Evolutionary conservation across 1,140 invertebrate genomes (phyloP), one percentile per base, ranked within the genome.

Genomic region (Drosophila parabipectinata): DNA sequence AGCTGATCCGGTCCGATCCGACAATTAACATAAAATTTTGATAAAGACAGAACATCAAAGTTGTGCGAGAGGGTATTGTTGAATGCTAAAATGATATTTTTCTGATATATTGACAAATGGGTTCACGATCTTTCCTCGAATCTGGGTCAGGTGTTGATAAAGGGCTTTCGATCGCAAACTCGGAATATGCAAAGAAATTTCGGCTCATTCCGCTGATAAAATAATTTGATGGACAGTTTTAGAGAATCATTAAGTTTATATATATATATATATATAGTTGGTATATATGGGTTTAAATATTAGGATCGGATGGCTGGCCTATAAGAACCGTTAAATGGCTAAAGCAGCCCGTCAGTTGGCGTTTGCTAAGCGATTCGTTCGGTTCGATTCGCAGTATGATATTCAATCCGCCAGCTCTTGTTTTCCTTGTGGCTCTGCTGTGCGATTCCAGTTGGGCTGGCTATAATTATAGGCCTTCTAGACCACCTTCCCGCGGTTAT

Each of bases 81-180:
- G 24, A 50, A 68, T 47, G 61, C 50, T 28, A 30, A 61, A 44
- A 37, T 37, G 24, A 68, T 56, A 26, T 60, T 37, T 79, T 45
- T 45, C 48, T 57, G 52, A 75, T 66, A 60, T 76, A 78, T 72
- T 87, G 82, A 87, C 66, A 87, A 80, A 87, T 83, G 74, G 59
- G 75, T 66, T 76, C 69, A 47, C 10, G 32, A 12, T 39, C 45
- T 26, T 51, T 24, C 54, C 63, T 39, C 41, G 55, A 50, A 66
- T 51, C 60, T 74, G 41, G 82, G 82, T 87, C 72, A 88, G 76
- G 71, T 82, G 47, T 24, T 73, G 72, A 67, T 61, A 47, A 50
- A 85, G 77, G 81, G 79, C 74, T 66, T 50, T 51, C 53, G 56
- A 44, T 34, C 9, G 54, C 9, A n/a, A 30, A 45, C 47, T 26